Conservation (phyloP, 2,888 invertebrate species). For the Ormyrus pomaceus region DNA sequence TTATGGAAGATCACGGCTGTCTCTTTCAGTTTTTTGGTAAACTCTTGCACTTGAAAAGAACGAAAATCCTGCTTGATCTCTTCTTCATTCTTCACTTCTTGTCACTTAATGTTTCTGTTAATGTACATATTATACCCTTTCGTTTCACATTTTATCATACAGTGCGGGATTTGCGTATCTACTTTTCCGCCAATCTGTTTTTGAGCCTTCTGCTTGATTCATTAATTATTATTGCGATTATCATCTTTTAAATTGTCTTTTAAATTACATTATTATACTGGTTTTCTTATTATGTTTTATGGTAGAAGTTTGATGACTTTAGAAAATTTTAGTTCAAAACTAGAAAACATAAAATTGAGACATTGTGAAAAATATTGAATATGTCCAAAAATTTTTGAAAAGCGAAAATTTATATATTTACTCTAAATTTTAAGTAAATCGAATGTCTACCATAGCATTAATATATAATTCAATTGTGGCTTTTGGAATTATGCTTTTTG, state of each 20-base stretch:
- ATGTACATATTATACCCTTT: background rate
- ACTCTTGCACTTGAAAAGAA: conserved; percentile 57
- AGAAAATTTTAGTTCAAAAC: background rate
- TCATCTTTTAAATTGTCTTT: no score
- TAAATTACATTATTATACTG: no score
- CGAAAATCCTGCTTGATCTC: conserved; percentile 51
- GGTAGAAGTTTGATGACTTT: conserved; percentile 11
- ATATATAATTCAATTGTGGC: conserved; percentile 1
- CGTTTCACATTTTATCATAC: background rate
- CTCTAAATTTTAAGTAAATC: conserved; percentile 10
- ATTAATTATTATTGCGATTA: background rate
- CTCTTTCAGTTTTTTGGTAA: conserved; percentile 69
- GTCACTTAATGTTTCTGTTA: conserved; percentile 47
- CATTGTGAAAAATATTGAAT: background rate
- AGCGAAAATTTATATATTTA: background rate
- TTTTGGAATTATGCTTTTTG: conserved; percentile 32
- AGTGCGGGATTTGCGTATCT: background rate
- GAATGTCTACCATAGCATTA: background rate
- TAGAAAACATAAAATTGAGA: background rate
- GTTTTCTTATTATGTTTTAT: background rate
- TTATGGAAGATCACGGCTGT: conserved; percentile 67
- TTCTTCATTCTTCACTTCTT: conserved; percentile 58
- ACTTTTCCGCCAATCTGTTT: background rate
- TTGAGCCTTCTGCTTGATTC: conserved; percentile 21
- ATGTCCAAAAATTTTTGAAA: background rate